Conservation (phyloP, 1,140 invertebrate genomes). For the Leptonema lineaticorne region DNA sequence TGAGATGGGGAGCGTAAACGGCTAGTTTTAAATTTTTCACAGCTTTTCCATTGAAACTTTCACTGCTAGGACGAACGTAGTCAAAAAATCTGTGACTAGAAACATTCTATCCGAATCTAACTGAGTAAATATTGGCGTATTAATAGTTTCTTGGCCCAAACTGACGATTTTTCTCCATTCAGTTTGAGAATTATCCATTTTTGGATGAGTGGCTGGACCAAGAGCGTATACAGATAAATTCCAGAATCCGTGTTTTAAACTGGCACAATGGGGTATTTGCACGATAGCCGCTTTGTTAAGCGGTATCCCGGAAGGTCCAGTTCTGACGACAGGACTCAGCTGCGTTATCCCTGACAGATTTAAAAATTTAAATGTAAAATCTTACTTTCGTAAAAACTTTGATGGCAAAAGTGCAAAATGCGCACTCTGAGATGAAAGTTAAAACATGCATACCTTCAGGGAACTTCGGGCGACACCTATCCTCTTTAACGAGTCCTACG, state of each 20-base stretch:
- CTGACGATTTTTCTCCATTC: constrained; percentile 81
- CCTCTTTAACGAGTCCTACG: constrained; percentile 84
- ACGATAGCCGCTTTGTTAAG: constrained; percentile 89
- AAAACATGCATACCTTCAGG: constrained; percentile 64
- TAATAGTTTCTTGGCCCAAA: constrained; percentile 92
- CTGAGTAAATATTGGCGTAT: constrained; percentile 91
- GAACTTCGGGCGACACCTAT: constrained; percentile 84
- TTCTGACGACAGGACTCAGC: constrained; percentile 87
- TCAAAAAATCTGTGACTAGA: constrained; percentile 85
- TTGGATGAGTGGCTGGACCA: constrained; percentile 61
- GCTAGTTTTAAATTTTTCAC: constrained; percentile 85
- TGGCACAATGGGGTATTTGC: constrained; percentile 90
- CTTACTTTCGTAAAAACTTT: too few relatives aligned
- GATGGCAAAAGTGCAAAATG: too few relatives aligned
- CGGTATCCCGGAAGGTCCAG: constrained; percentile 74
- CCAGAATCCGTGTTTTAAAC: constrained; percentile 81
- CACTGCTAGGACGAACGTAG: constrained; percentile 88
- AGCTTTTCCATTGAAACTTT: constrained; percentile 65
- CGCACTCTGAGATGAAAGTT: not conserved
- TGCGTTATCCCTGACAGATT: constrained; percentile 71
- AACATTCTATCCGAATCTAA: constrained; percentile 84
- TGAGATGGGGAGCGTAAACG: constrained; percentile 73
- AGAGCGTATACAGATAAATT: constrained; percentile 78
- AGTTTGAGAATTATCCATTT: constrained; percentile 54
- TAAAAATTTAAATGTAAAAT: too few relatives aligned